phyloP scores from a whole-genome alignment of 2,888 invertebrate genomes.

The Leucozona laternaria region DNA sequence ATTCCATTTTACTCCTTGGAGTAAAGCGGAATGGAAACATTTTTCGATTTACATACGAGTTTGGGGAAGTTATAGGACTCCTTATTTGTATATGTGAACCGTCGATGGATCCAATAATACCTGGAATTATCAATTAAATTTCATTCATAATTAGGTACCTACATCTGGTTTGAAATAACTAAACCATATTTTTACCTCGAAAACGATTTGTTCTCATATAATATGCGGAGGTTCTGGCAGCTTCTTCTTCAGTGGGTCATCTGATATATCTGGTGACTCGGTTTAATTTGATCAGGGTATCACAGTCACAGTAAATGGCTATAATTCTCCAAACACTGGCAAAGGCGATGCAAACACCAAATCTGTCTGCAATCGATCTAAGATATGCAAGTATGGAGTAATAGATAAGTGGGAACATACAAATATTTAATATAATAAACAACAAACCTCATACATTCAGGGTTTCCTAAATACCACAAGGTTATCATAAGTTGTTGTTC shows the following conservation, averaged over 20 bases:
- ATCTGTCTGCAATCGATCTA: conserved; percentile 3
- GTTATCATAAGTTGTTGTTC: neutral
- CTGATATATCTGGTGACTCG: neutral
- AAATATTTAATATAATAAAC: neutral
- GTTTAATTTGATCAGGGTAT: neutral
- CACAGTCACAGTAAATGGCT: no score
- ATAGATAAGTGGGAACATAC: neutral
- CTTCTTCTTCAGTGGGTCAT: neutral
- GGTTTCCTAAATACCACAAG: neutral
- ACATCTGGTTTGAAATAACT: no score
- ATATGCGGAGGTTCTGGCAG: neutral
- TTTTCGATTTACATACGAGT: neutral
- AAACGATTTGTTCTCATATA: neutral
- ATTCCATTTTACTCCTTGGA: neutral
- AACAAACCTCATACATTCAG: neutral
- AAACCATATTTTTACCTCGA: no score
- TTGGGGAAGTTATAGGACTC: neutral
- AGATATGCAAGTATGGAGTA: neutral
- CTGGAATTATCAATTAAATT: neutral
- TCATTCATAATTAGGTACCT: no score
- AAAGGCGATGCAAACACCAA: conserved; percentile 1
- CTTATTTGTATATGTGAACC: neutral
- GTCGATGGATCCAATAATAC: neutral
- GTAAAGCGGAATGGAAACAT: neutral
- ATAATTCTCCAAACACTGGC: neutral